These are phyloP conservation scores for Ephialtes manifestator DNA, from an alignment of 2,888 invertebrate species.

Conservation along the genomic window DNA sequence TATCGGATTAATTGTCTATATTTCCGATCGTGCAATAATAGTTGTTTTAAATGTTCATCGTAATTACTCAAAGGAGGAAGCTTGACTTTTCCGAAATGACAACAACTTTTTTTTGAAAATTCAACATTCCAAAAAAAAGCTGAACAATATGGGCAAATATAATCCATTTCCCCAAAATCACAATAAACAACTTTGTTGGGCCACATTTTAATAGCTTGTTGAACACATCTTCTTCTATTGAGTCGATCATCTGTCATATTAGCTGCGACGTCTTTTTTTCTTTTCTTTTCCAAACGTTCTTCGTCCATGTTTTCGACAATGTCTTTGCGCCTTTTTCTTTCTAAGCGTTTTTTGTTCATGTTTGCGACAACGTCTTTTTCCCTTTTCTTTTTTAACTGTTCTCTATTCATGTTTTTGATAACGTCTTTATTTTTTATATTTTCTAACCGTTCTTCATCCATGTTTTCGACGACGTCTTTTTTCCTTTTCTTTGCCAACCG, in stretches of 20 bases:
- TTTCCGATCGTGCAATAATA: constrained; percentile 31
- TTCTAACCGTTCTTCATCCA: too few species aligned
- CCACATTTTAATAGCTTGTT: background rate
- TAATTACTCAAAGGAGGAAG: constrained; percentile 57
- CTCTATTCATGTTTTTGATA: background rate
- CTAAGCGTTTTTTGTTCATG: too few species aligned
- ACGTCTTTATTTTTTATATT: background rate
- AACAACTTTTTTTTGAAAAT: constrained; percentile 62
- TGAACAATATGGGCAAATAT: too few species aligned
- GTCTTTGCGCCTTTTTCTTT: too few species aligned
- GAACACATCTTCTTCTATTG: background rate
- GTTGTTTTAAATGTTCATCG: constrained; percentile 54
- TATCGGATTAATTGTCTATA: too few species aligned
- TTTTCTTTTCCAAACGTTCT: background rate
- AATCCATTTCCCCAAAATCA: too few species aligned
- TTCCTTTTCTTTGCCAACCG: too few species aligned
- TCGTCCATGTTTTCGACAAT: too few species aligned
- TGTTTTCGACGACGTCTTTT: too few species aligned
- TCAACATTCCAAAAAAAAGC: constrained; percentile 54
- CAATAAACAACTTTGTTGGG: background rate
- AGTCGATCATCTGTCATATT: background rate
- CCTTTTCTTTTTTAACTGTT: background rate
- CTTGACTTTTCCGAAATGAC: constrained; percentile 55
- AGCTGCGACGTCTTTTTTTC: background rate
- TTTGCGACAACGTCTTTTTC: background rate